A percentile compares a stretch with the other conserved stretches of the same genome.
Conservation (phyloP, 2,888 invertebrate genomes). For the Dinocampus coccinellae region DNA sequence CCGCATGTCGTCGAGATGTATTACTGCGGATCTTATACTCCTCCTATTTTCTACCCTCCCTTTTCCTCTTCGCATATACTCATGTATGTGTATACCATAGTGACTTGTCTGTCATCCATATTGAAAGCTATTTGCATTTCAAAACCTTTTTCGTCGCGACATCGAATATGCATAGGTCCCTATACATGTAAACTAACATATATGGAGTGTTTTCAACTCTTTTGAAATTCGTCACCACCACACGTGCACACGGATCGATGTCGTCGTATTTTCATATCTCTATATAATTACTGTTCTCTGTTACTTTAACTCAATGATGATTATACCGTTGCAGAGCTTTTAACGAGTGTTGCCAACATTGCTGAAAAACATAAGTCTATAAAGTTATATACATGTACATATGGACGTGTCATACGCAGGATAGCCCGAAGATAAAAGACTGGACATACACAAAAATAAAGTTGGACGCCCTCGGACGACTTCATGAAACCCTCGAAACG, state of each 20-base stretch:
- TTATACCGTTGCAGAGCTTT: not conserved
- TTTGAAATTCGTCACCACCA: not conserved
- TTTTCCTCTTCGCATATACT: slow-evolving; percentile 1
- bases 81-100: slow-evolving; percentile 17
- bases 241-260: not conserved
- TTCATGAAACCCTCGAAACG: slow-evolving; percentile 27
- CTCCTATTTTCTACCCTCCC: slow-evolving; percentile 6
- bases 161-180: not conserved
- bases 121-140: slow-evolving; percentile 60
- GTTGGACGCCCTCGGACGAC: slow-evolving; percentile 8
- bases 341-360: slow-evolving; percentile 42
- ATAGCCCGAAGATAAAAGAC: slow-evolving; percentile 17
- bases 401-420: slow-evolving; percentile 13
- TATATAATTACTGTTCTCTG: not conserved
- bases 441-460: slow-evolving; percentile 11
- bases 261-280: slow-evolving; percentile 9
- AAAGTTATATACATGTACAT: not conserved
- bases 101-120: slow-evolving; percentile 56
- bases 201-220: slow-evolving; percentile 10
- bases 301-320: not conserved
- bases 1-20: slow-evolving; percentile 65
- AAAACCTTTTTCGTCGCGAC: slow-evolving; percentile 46
- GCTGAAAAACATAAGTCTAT: slow-evolving; percentile 32
- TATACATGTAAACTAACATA: not conserved
- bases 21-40: slow-evolving; percentile 64